phyloP scores from a whole-genome alignment of 2,113 vertebrate genomes.

The Ginglymostoma cirratum region DNA sequence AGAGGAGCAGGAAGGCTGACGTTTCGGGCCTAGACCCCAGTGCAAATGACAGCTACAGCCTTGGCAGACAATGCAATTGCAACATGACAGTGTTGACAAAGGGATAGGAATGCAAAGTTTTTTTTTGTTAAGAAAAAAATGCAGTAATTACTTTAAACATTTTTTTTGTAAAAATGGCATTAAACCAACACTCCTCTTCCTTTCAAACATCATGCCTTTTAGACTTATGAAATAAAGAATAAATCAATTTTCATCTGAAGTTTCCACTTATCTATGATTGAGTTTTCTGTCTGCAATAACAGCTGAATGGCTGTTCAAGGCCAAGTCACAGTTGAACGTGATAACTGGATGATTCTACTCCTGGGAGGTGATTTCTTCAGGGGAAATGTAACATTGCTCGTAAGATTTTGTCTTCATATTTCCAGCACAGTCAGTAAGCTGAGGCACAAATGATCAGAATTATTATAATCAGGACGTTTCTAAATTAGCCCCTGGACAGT shows the following conservation, averaged over 20 bases:
- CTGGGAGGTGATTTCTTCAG: neutral
- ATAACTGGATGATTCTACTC: neutral
- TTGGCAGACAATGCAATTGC: neutral
- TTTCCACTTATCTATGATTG: neutral
- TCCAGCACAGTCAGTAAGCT: neutral
- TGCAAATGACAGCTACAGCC: neutral
- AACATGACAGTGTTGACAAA: neutral
- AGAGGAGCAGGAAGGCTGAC: too few species aligned
- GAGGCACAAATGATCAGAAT: neutral
- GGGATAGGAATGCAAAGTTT: neutral
- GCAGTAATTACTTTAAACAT: neutral
- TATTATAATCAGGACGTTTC: neutral
- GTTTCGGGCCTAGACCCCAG: too few species aligned
- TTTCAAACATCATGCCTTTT: neutral
- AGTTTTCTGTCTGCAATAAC: neutral
- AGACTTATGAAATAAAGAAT: neutral
- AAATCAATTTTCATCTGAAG: neutral
- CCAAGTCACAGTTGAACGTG: neutral
- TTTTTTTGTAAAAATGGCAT: neutral
- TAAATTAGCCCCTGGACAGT: neutral
- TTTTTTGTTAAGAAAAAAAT: neutral
- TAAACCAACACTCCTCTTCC: neutral
- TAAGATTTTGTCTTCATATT: neutral
- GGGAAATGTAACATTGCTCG: neutral
- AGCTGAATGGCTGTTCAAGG: neutral